Conservation (phyloP, 2,113 vertebrate genomes). For the Picathartes gymnocephalus region DNA sequence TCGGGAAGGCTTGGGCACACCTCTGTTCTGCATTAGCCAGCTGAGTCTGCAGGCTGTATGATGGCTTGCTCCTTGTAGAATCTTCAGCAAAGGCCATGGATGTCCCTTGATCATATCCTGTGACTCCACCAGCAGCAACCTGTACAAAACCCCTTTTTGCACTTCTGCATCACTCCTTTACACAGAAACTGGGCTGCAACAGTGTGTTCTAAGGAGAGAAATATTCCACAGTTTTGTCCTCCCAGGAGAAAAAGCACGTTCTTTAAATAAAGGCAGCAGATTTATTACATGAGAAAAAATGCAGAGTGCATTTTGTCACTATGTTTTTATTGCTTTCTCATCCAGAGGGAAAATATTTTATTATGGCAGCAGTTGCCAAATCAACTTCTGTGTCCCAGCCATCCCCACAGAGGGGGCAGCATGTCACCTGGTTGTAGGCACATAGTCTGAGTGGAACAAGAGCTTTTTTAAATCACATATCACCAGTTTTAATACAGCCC, state of each 20-base stretch:
- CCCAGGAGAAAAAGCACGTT: not conserved
- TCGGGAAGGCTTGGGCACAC: not conserved
- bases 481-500: not conserved
- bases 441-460: not conserved
- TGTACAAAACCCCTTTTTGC: not conserved
- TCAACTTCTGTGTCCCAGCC: not conserved
- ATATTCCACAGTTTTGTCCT: not conserved
- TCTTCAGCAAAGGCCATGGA: not conserved
- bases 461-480: not conserved
- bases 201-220: not conserved
- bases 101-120: not conserved
- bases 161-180: not conserved
- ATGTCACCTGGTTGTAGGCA: not conserved
- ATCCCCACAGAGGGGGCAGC: not conserved
- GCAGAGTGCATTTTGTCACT: not conserved
- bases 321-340: constrained; percentile 12
- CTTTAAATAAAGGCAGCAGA: not conserved
- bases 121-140: not conserved
- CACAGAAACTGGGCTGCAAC: not conserved
- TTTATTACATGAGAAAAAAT: constrained; percentile 31
- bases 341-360: not conserved
- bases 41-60: not conserved
- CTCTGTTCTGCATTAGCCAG: not conserved
- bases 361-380: not conserved
- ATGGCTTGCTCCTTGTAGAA: not conserved